Percentiles rank a stretch among this genome's conserved stretches.
These are phyloP conservation scores for Xenotilapia flavipinnis DNA, from an alignment of 2,113 vertebrate genomes.

Conservation along the genomic window DNA sequence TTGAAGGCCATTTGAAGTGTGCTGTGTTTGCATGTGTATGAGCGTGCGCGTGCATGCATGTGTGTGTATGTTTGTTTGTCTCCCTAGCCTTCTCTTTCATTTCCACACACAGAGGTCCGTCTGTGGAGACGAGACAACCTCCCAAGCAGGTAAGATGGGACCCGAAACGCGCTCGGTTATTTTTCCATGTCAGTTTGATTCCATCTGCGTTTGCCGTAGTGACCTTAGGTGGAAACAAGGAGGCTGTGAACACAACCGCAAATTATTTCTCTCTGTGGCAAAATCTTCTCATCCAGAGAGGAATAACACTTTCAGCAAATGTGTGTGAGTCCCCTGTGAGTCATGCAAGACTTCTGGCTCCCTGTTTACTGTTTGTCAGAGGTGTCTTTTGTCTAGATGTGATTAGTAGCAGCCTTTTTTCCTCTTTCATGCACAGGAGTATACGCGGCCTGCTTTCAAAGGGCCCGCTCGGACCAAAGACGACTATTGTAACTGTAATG, in stretches of 20 bases:
- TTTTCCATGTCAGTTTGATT: constrained; percentile 10
- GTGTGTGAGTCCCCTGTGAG: constrained; percentile 4
- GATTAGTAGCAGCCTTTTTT: constrained; percentile 4
- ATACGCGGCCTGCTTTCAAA: constrained; percentile 25
- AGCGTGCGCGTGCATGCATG: background rate
- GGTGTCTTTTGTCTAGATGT: constrained; percentile 37
- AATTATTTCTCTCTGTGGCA: constrained; percentile 1
- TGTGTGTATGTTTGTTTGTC: constrained; percentile 32
- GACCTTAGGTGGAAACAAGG: background rate
- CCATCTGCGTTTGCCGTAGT: background rate
- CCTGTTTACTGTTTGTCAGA: constrained; percentile 46
- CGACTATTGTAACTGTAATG: background rate
- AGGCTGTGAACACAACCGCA: background rate
- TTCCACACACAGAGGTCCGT: constrained; percentile 48
- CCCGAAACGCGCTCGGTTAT: background rate
- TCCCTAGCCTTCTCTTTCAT: constrained; percentile 33
- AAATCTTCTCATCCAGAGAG: constrained; percentile 11
- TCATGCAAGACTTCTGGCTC: constrained; percentile 34
- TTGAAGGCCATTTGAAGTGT: constrained; percentile 63
- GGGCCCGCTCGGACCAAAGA: constrained; percentile 20
- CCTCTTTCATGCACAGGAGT: background rate
- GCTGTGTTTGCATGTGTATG: constrained; percentile 35
- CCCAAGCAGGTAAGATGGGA: constrained; percentile 36
- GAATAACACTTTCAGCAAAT: constrained; percentile 22
- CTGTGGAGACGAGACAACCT: constrained; percentile 13